Base-by-base conservation (phyloP, 2,888 invertebrate genomes). In the Agrotis ipsilon region DNA sequence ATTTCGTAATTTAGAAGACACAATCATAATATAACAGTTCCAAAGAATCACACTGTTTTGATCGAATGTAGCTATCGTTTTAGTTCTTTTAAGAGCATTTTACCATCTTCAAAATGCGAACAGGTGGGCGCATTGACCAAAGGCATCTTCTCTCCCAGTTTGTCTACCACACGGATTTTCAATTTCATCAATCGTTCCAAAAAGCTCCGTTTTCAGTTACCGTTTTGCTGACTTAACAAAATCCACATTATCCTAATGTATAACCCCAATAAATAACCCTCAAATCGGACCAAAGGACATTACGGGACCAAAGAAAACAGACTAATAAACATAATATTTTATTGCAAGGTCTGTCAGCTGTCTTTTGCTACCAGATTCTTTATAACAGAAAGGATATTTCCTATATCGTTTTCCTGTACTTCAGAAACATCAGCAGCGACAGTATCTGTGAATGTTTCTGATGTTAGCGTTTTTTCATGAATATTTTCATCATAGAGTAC, bases 311-410 rank as follows among this genome's bases (percentile, higher is more conserved):
- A 74, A 73, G 80, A 80, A 86, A 86, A 86, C 82, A 86, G 74
- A 73, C 75, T 63, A 70, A 86, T 86, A 86, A 86, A 86, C 77
- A 77, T 83, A 70, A 72, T 70, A 81, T 82, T 86, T 86, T 86
- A 83, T 82, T 78, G 57, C 48, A 58, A 78, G 18, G 55, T 70
- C 75, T 69, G 75, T 81, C 81, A 69, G 69, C 77, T 75, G 65
- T 68, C 65, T 68, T 75, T 68, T 43, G 62, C 48, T 75, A 80
- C 73, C 69, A 73, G 45, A 73, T 75, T 68, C 68, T 81, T 70
- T 63, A 72, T 64, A 67, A 55, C 45, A 19, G 61, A 48, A 57
- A 65, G 24, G 46, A 82, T 65, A 80, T 80, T 65, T 70, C n/a
- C 62, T 52, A 21, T 18, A 55, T 65, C 21, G 24, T 21, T 80